A percentile compares a stretch with the other conserved stretches of the same genome.
Evolutionary conservation across 2,113 vertebrate genomes (phyloP).

Genomic region (Haplochromis burtoni): DNA sequence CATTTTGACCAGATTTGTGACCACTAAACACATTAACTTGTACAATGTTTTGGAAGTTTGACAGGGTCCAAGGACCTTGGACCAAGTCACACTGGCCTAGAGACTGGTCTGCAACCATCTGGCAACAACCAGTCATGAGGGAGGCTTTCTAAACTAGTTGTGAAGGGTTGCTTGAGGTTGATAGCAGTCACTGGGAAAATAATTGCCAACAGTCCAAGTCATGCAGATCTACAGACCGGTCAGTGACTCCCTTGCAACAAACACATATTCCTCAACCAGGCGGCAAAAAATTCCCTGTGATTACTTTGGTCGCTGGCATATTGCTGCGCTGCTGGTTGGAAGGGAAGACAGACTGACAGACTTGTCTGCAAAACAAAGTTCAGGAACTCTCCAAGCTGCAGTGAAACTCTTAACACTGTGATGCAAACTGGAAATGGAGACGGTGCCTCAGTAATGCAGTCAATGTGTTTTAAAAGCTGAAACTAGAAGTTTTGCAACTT

Average conservation of each 20-base stretch:
- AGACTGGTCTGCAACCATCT: not conserved
- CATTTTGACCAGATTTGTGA: not conserved
- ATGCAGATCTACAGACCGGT: not conserved
- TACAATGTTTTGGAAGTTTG: not conserved
- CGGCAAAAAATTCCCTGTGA: not conserved
- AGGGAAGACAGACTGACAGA: not conserved
- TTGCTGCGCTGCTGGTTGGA: not conserved
- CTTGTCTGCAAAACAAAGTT: not conserved
- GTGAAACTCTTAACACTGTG: not conserved
- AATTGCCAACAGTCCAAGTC: not conserved
- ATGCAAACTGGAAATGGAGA: not conserved
- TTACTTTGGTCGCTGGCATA: not conserved
- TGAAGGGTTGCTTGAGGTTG: not conserved
- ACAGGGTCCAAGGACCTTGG: rapidly evolving
- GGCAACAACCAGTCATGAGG: not conserved
- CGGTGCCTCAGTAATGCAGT: not conserved
- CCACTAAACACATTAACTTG: not conserved
- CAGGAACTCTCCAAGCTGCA: not conserved
- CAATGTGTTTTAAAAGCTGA: not conserved
- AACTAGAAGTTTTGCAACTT: not conserved
- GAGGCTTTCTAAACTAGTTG: not conserved
- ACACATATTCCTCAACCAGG: not conserved
- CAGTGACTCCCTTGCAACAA: not conserved
- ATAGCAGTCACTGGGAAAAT: not conserved
- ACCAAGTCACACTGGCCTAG: not conserved